Conservation (phyloP, 2,888 invertebrate genomes). For the Temnothorax unifasciatus region DNA sequence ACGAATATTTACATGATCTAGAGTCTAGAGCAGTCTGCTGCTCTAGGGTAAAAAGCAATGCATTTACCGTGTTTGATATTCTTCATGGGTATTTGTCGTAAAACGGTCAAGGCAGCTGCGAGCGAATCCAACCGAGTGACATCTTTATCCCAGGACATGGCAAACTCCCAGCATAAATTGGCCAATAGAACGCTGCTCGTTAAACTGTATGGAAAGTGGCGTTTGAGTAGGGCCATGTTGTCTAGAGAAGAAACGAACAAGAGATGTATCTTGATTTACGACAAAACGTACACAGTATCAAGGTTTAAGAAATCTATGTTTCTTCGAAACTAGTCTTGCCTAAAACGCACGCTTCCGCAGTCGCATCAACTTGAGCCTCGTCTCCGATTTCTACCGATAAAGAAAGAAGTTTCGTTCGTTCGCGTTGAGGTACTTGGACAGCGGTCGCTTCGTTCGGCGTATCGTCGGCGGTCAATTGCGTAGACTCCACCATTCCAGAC, state of each 20-base stretch:
- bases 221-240: constrained; percentile 87
- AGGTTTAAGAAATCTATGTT: no score
- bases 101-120: constrained; percentile 90
- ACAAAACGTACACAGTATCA: not conserved
- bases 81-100: constrained; percentile 89
- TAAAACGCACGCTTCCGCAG: constrained; percentile 77
- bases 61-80: constrained; percentile 89
- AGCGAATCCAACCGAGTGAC: constrained; percentile 90
- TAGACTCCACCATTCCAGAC: constrained; percentile 73
- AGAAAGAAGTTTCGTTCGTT: constrained; percentile 69
- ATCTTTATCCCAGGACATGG: constrained; percentile 94
- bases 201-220: constrained; percentile 95
- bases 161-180: constrained; percentile 97
- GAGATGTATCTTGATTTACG: not conserved
- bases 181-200: constrained; percentile 92
- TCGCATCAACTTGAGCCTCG: constrained; percentile 76
- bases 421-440: constrained; percentile 73
- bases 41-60: not conserved
- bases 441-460: constrained; percentile 78
- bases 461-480: constrained; percentile 66
- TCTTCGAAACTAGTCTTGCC: constrained; percentile 72
- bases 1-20: not conserved
- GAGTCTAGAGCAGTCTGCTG: not conserved
- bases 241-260: constrained; percentile 74
- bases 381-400: constrained; percentile 77